A percentile compares a stretch with the other conserved stretches of the same genome.
Conservation (phyloP, 1,140 invertebrate genomes). For the Sycophila sp. region DNA sequence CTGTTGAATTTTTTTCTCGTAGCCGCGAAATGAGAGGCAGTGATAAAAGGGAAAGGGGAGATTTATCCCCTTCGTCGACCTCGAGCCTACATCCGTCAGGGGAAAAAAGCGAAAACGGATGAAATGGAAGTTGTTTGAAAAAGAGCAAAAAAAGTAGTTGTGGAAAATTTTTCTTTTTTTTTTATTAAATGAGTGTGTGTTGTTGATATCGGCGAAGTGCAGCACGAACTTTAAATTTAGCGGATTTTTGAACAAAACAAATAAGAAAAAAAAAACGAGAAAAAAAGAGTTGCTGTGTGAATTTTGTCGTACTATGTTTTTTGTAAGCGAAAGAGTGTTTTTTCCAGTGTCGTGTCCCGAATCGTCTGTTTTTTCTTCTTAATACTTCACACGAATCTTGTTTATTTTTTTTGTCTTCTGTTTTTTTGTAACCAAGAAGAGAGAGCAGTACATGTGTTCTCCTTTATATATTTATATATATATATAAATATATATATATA, state of each 20-base stretch:
- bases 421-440: slow-evolving; percentile 25
- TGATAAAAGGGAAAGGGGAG: too few relatives aligned
- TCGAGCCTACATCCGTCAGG: not conserved
- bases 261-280: slow-evolving; percentile 4
- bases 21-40: too few relatives aligned
- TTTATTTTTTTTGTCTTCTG: slow-evolving; percentile 32
- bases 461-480: slow-evolving; percentile 27
- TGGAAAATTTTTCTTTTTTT: too few relatives aligned
- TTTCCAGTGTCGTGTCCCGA: slow-evolving; percentile 27
- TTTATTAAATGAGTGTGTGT: slow-evolving; percentile 19
- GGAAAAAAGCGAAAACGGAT: slow-evolving; percentile 21
- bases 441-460: slow-evolving; percentile 18
- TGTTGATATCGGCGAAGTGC: slow-evolving; percentile 6
- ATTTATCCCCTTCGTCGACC: slow-evolving; percentile 16
- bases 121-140: slow-evolving; percentile 14
- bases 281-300: slow-evolving; percentile 32
- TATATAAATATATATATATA: slow-evolving; percentile 9
- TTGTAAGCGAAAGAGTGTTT: slow-evolving; percentile 22
- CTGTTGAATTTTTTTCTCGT: not conserved
- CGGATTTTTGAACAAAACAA: too few relatives aligned
- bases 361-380: slow-evolving; percentile 33
- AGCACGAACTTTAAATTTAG: not conserved
- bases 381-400: slow-evolving; percentile 28
- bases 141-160: slow-evolving; percentile 18
- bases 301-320: slow-evolving; percentile 32